Conservation (phyloP, 2,888 invertebrate genomes). For the Empis stercorea region DNA sequence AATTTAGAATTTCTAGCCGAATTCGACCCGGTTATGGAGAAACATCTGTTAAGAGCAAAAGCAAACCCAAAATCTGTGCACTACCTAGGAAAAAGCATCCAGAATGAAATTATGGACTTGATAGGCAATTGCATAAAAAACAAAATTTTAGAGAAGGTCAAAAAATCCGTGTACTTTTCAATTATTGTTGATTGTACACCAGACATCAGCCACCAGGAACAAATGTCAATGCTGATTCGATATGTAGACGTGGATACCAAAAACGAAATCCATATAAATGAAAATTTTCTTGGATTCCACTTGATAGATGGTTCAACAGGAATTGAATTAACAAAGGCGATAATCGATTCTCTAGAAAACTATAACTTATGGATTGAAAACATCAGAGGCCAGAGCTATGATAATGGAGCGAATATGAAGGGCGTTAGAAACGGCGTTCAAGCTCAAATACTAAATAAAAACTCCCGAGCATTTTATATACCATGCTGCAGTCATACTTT, state of each 20-base stretch:
- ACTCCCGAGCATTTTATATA: constrained; percentile 16
- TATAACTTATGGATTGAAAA: neutral
- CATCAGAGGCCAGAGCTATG: neutral
- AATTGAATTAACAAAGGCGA: neutral
- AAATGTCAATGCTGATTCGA: constrained; percentile 1
- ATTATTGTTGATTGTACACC: constrained; percentile 2
- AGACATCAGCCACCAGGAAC: constrained; percentile 1
- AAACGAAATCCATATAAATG: neutral
- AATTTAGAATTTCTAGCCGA: too few relatives aligned
- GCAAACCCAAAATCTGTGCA: too few relatives aligned
- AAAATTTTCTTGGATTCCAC: neutral
- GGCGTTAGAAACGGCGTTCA: neutral
- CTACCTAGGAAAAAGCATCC: too few relatives aligned
- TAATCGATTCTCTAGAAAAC: neutral
- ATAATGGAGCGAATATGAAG: neutral
- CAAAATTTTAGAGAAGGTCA: neutral
- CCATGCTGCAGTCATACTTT: constrained; percentile 11
- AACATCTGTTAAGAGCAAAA: too few relatives aligned
- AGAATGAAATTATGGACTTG: too few relatives aligned
- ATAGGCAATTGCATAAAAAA: neutral
- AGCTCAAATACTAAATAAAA: neutral
- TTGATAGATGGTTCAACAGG: neutral
- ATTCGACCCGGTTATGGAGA: too few relatives aligned
- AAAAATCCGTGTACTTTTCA: neutral
- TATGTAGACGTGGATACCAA: neutral